These are phyloP conservation scores for Exephanes ischioxanthus DNA, from an alignment of 2,888 invertebrate species.

Conservation along the genomic window DNA sequence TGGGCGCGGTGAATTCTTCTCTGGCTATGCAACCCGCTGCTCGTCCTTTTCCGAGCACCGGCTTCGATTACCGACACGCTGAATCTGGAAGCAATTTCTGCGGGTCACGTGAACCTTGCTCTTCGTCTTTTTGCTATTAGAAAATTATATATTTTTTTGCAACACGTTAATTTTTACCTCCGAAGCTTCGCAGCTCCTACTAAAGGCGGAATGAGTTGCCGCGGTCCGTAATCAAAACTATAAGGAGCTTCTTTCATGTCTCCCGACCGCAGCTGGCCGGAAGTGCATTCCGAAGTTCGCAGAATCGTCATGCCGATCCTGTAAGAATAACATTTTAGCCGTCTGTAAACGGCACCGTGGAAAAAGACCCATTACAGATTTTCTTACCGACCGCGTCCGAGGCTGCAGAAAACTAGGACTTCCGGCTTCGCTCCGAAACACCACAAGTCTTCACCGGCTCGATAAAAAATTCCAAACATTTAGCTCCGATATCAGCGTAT, in stretches of 20 bases:
- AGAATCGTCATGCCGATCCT: neutral
- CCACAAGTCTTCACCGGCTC: neutral
- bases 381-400: neutral
- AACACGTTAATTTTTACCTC: neutral
- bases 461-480: neutral
- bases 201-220: neutral
- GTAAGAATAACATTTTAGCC: neutral
- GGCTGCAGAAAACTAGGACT: neutral
- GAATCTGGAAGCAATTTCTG: neutral
- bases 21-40: slow-evolving; percentile 31
- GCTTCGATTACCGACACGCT: slow-evolving; percentile 5
- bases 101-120: slow-evolving; percentile 1
- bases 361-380: neutral
- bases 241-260: neutral
- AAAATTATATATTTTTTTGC: slow-evolving; percentile 7
- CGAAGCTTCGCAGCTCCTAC: neutral
- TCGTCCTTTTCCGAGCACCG: slow-evolving; percentile 34
- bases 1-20: slow-evolving; percentile 35
- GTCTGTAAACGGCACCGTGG: neutral
- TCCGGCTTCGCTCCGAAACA: neutral
- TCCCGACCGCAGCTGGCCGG: neutral
- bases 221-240: neutral
- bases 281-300: neutral
- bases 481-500: neutral
- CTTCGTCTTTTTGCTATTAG: neutral